Percentiles rank a stretch among this genome's conserved stretches.
phyloP scores from a whole-genome alignment of 2,888 invertebrate genomes.

The Mythimna lalbum region DNA sequence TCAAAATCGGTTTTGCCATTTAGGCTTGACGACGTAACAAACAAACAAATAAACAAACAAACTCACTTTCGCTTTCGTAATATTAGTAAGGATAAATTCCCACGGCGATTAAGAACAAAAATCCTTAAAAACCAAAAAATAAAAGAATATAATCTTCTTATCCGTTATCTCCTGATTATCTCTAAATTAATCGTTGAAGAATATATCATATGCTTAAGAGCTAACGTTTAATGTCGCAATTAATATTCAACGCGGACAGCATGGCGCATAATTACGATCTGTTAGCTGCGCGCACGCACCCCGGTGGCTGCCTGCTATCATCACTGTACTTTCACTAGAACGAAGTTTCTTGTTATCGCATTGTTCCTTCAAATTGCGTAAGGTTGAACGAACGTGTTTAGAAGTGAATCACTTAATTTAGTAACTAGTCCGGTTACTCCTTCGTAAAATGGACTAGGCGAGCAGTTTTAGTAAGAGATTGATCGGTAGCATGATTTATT shows the following conservation, averaged over 20 bases:
- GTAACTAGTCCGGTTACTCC: conserved; percentile 7
- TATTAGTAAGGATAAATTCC: too few species aligned
- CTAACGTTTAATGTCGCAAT: conserved; percentile 50
- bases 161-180: conserved; percentile 21
- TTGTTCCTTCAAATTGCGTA: conserved; percentile 61
- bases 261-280: conserved; percentile 59
- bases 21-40: too few species aligned
- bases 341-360: conserved; percentile 62
- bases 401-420: conserved; percentile 32
- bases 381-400: conserved; percentile 48
- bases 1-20: too few species aligned
- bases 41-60: too few species aligned
- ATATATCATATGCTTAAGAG: conserved; percentile 52
- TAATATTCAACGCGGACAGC: conserved; percentile 61
- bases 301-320: conserved; percentile 61
- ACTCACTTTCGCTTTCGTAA: too few species aligned
- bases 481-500: conserved; percentile 1
- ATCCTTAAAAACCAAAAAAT: conserved; percentile 13
- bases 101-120: conserved; percentile 1
- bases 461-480: neutral
- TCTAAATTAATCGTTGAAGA: conserved; percentile 40
- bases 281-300: conserved; percentile 54
- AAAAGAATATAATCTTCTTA: neutral
- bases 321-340: conserved; percentile 63
- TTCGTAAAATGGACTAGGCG: neutral